These are phyloP conservation scores for Onychostruthus taczanowskii DNA, from an alignment of 2,113 vertebrate species.

Conservation along the genomic window DNA sequence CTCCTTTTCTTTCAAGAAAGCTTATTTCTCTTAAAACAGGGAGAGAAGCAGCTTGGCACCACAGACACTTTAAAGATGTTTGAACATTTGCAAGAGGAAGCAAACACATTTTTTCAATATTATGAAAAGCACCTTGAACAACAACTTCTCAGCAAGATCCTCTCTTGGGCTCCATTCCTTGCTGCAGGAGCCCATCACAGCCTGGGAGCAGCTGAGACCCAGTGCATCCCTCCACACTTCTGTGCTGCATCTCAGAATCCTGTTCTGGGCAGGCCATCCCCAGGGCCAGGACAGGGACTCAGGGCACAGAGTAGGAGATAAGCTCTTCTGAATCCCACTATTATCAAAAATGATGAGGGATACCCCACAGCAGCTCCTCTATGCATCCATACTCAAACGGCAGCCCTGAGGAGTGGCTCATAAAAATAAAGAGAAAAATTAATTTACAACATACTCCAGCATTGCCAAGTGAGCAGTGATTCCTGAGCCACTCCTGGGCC, in stretches of 20 bases:
- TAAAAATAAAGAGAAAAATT: neutral
- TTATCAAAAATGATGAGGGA: neutral
- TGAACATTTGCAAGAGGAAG: conserved; percentile 38
- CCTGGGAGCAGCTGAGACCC: conserved; percentile 49
- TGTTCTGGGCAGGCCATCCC: neutral
- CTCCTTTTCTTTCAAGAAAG: conserved; percentile 4
- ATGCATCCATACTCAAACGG: neutral
- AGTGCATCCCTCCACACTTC: conserved; percentile 44
- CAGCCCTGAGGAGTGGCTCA: neutral
- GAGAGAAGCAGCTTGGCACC: conserved; percentile 49
- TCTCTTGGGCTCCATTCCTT: neutral
- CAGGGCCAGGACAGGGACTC: neutral
- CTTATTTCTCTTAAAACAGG: conserved; percentile 27
- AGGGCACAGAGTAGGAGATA: neutral
- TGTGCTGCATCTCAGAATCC: conserved; percentile 64
- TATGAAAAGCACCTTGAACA: conserved; percentile 43
- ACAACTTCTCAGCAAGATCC: conserved; percentile 23
- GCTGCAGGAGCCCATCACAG: conserved; percentile 35
- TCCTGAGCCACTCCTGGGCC: neutral
- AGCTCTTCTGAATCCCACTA: neutral
- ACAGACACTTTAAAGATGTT: conserved; percentile 44
- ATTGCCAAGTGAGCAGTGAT: neutral
- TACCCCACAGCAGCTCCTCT: neutral
- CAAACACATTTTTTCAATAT: conserved; percentile 40
- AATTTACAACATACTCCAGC: neutral